phyloP scores from a whole-genome alignment of 2,888 invertebrate genomes.

The Dysmachus trigonus region DNA sequence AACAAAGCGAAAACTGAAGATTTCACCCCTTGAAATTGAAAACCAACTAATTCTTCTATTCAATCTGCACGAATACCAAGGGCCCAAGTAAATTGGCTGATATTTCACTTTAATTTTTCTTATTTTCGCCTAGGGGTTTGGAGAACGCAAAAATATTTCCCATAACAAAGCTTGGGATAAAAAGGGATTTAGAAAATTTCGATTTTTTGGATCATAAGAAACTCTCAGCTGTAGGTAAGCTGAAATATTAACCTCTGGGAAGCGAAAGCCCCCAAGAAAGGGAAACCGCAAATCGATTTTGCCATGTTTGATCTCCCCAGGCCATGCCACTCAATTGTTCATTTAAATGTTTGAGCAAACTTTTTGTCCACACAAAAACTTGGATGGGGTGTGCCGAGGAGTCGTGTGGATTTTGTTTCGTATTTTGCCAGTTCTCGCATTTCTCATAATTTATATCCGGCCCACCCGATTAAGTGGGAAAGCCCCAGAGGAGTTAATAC shows the following conservation, averaged over 20 bases:
- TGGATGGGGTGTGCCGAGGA: not conserved
- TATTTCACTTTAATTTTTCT: not conserved
- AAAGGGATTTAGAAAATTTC: not conserved
- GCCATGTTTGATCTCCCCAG: not conserved
- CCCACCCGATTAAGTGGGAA: not conserved
- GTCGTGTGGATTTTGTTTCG: not conserved
- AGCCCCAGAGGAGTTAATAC: not conserved
- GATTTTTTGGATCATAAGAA: not conserved
- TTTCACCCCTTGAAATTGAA: not conserved
- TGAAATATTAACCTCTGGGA: not conserved
- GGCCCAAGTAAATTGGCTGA: not conserved
- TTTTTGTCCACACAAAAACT: not conserved
- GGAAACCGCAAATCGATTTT: not conserved
- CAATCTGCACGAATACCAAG: not conserved
- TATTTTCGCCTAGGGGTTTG: not conserved
- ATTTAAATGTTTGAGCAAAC: not conserved
- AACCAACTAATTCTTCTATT: not conserved
- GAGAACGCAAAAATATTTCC: not conserved
- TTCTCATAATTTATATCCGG: not conserved
- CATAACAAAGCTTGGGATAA: not conserved
- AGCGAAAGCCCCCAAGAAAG: not conserved
- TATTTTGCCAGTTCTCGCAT: not conserved
- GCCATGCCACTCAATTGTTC: not conserved
- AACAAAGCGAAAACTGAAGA: not conserved
- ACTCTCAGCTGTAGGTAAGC: not conserved